Conservation (phyloP, 1,140 invertebrate species). For the Chelonus insularis region DNA sequence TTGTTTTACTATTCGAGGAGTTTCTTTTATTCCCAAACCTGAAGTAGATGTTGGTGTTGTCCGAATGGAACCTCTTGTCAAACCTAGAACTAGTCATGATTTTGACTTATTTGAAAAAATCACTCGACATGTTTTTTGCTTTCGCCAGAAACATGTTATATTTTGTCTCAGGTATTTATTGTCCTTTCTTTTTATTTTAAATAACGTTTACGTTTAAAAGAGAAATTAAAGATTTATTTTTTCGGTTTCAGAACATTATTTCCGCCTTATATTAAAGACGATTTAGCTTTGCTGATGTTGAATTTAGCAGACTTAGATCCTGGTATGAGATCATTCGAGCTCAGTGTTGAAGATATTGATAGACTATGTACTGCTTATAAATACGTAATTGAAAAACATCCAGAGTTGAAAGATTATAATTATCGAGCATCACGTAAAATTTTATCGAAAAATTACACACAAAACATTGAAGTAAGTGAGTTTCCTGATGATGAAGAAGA, state of each 20-base stretch:
- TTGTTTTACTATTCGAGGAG: constrained; percentile 87
- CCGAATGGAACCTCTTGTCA: constrained; percentile 76
- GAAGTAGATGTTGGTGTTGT: constrained; percentile 97
- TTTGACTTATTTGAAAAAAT: constrained; percentile 93
- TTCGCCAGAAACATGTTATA: constrained; percentile 81
- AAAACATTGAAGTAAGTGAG: constrained; percentile 1
- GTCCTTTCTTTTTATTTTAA: constrained; percentile 24
- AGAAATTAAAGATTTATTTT: not conserved
- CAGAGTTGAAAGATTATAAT: constrained; percentile 72
- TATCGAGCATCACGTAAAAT: constrained; percentile 64
- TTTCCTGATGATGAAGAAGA: constrained; percentile 17
- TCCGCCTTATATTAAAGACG: constrained; percentile 68
- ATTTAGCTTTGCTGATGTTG: constrained; percentile 72
- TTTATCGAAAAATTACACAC: constrained; percentile 22
- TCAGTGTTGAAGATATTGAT: constrained; percentile 79
- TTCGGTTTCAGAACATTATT: constrained; percentile 70
- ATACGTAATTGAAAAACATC: constrained; percentile 70
- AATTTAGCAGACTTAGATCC: constrained; percentile 75
- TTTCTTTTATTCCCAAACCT: constrained; percentile 89
- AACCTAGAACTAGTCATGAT: constrained; percentile 72
- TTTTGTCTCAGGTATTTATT: constrained; percentile 65
- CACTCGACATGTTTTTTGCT: constrained; percentile 80
- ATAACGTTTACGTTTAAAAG: no score
- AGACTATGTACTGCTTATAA: constrained; percentile 78
- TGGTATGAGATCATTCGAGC: constrained; percentile 67